phyloP scores from a whole-genome alignment of 2,888 invertebrate genomes.

The Athalia circularis region DNA sequence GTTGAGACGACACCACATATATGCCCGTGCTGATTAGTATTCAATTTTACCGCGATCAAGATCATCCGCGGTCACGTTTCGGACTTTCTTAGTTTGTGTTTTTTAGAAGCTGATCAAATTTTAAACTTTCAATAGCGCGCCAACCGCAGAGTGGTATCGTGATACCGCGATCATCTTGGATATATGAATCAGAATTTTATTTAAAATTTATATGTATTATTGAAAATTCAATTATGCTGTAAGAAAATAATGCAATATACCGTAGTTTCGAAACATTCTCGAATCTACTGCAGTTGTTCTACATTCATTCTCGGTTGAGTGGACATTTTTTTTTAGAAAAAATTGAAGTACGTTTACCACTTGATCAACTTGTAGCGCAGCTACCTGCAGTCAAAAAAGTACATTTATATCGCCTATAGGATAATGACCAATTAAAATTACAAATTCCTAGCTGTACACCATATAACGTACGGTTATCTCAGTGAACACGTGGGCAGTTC shows the following conservation, averaged over 20 bases:
- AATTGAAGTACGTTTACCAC: neutral
- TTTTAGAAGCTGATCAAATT: neutral
- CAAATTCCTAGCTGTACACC: no score
- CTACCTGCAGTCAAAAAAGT: no score
- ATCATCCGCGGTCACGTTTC: neutral
- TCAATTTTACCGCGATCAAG: neutral
- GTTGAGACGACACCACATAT: neutral
- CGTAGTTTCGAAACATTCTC: slow-evolving; percentile 11
- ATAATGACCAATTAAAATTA: no score
- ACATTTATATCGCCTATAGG: no score
- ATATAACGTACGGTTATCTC: no score
- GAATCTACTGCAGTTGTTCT: slow-evolving; percentile 12
- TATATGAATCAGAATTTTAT: no score
- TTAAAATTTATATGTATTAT: no score
- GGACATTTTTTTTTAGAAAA: slow-evolving; percentile 19
- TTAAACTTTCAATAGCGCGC: neutral
- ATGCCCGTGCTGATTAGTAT: neutral
- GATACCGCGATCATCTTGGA: no score
- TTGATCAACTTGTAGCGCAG: no score
- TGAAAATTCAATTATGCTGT: neutral
- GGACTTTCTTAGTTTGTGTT: neutral
- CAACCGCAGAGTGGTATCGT: no score
- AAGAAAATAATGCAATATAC: slow-evolving; percentile 14
- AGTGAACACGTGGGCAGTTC: no score
- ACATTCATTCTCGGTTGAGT: slow-evolving; percentile 26